Percentiles rank a stretch among this genome's conserved stretches.
Conservation (phyloP, 2,113 vertebrate genomes). For the Podiceps cristatus region DNA sequence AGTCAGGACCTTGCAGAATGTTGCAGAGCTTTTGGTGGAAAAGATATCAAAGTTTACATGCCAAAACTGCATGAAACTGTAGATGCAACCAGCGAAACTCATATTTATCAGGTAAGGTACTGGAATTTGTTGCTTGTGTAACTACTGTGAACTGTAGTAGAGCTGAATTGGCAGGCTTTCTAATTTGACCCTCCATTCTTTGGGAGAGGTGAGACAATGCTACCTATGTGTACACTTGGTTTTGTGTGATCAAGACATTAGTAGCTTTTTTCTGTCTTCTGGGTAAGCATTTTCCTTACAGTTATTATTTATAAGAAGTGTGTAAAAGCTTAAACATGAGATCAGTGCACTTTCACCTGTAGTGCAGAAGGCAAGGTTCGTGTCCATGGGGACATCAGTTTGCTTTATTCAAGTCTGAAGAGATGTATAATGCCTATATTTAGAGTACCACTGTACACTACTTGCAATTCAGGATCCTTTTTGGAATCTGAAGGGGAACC, state of each 20-base stretch:
- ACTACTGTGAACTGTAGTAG: background rate
- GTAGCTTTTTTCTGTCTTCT: background rate
- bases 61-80: constrained; percentile 97
- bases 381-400: background rate
- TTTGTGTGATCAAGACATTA: background rate
- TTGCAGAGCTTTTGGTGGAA: constrained; percentile 94
- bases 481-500: background rate
- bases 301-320: background rate
- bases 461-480: background rate
- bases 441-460: background rate
- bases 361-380: accelerated
- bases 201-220: background rate
- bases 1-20: constrained; percentile 95
- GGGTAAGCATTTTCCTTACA: background rate
- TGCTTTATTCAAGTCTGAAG: background rate
- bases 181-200: background rate
- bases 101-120: constrained; percentile 93
- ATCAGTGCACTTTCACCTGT: background rate
- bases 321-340: background rate
- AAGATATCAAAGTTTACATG: constrained; percentile 97
- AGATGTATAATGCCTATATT: background rate
- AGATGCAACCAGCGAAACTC: constrained; percentile 97
- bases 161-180: background rate
- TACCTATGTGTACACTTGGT: background rate
- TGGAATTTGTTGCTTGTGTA: background rate